Evolutionary conservation across 2,113 vertebrate genomes (phyloP).

Genomic region (Hemibagrus wyckioides): DNA sequence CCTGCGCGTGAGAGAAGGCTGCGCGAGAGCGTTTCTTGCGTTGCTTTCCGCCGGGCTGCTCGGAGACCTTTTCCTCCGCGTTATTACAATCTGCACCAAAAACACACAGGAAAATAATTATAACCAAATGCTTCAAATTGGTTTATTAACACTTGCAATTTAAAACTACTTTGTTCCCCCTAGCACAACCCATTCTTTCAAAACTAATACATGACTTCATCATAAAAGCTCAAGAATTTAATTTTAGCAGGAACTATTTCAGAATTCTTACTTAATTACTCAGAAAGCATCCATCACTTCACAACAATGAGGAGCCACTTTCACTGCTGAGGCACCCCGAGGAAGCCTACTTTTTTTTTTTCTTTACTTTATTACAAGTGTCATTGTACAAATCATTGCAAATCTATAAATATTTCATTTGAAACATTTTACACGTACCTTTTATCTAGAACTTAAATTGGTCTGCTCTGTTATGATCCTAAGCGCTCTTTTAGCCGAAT

Average conservation of each 20-base stretch:
- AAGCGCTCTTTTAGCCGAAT: not conserved
- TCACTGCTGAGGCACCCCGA: not conserved
- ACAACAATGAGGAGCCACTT: not conserved
- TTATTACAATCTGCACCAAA: constrained; percentile 66
- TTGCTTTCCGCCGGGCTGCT: constrained; percentile 79
- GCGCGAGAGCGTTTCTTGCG: constrained; percentile 96
- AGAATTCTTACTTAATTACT: too few species aligned
- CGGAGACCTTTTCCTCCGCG: constrained; percentile 69
- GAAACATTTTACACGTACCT: not conserved
- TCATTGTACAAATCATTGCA: not conserved
- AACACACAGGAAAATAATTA: not conserved
- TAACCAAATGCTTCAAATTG: not conserved
- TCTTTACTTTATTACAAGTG: not conserved
- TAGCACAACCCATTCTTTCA: not conserved
- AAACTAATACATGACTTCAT: not conserved
- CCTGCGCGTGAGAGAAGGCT: constrained; percentile 97
- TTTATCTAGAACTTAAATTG: not conserved
- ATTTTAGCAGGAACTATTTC: not conserved
- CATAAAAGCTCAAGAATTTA: not conserved
- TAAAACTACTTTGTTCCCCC: not conserved
- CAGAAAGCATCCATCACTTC: not conserved
- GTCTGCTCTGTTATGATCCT: not conserved
- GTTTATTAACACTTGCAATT: not conserved
- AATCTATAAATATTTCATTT: not conserved
- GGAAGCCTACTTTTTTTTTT: not conserved